These are phyloP conservation scores for Drosophila dives DNA, from an alignment of 2,888 invertebrate genomes.

Conservation along the genomic window DNA sequence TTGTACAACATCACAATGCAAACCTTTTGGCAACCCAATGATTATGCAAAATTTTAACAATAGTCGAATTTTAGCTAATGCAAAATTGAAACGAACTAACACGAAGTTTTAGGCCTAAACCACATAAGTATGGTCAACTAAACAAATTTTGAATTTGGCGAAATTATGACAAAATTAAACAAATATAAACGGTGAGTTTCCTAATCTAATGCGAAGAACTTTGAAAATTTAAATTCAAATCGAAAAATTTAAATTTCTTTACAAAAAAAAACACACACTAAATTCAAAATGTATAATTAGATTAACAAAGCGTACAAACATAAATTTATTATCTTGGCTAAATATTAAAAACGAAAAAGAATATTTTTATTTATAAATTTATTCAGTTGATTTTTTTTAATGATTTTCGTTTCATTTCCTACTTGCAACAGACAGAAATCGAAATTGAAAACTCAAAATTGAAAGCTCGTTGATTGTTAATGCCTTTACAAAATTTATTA, in stretches of 20 bases:
- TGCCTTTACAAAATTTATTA: constrained; percentile 83
- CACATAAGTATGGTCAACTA: constrained; percentile 53
- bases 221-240: constrained; percentile 30
- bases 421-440: constrained; percentile 64
- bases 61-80: constrained; percentile 82
- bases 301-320: constrained; percentile 64
- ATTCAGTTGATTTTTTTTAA: constrained; percentile 39
- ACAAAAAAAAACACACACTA: constrained; percentile 13
- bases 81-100: constrained; percentile 62
- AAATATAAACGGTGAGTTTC: constrained; percentile 82
- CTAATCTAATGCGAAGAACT: constrained; percentile 74
- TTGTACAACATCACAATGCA: constrained; percentile 49
- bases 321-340: constrained; percentile 36
- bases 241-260: constrained; percentile 34
- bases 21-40: constrained; percentile 72
- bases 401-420: constrained; percentile 35
- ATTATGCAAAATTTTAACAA: constrained; percentile 76
- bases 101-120: constrained; percentile 66
- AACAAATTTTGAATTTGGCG: constrained; percentile 67
- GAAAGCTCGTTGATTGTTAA: constrained; percentile 83
- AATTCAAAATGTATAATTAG: constrained; percentile 48
- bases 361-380: constrained; percentile 27
- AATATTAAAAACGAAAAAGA: constrained; percentile 2
- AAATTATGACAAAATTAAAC: constrained; percentile 73
- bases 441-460: constrained; percentile 66